Conservation (phyloP, 2,888 invertebrate species). For the Beris chalybata region DNA sequence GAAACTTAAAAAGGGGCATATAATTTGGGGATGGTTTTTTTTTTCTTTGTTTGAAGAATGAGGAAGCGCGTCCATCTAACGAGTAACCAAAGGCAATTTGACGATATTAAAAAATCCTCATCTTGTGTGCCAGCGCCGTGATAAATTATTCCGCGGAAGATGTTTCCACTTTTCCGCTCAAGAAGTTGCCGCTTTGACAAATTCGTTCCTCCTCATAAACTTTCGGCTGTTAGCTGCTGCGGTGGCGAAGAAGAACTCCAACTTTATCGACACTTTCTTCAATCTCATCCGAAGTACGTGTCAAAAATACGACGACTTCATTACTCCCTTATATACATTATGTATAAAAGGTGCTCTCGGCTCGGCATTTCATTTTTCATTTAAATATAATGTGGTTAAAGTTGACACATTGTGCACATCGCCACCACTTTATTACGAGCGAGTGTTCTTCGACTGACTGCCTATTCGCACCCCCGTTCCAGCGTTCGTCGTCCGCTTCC, state of each 20-base stretch:
- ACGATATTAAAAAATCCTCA: too few relatives aligned
- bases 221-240: conserved; percentile 7
- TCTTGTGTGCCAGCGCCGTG: too few relatives aligned
- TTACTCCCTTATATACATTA: conserved; percentile 28
- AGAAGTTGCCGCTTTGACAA: conserved; percentile 27
- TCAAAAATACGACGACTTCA: conserved; percentile 38
- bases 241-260: conserved; percentile 8
- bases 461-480: conserved; percentile 8
- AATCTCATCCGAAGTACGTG: conserved; percentile 32
- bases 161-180: too few relatives aligned
- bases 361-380: conserved; percentile 39
- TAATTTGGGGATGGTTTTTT: too few relatives aligned
- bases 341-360: conserved; percentile 11
- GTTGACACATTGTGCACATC: conserved; percentile 42
- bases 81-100: too few relatives aligned
- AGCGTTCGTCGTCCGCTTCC: neutral
- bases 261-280: conserved; percentile 27
- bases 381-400: conserved; percentile 42
- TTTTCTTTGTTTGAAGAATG: too few relatives aligned
- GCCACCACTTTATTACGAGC: conserved; percentile 33
- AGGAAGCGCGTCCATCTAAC: too few relatives aligned
- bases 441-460: conserved; percentile 10
- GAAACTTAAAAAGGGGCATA: neutral
- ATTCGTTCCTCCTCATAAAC: conserved; percentile 25
- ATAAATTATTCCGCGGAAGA: too few relatives aligned